Base-by-base conservation (phyloP, 2,888 invertebrate species). In the Petrolisthes cinctipes region DNA sequence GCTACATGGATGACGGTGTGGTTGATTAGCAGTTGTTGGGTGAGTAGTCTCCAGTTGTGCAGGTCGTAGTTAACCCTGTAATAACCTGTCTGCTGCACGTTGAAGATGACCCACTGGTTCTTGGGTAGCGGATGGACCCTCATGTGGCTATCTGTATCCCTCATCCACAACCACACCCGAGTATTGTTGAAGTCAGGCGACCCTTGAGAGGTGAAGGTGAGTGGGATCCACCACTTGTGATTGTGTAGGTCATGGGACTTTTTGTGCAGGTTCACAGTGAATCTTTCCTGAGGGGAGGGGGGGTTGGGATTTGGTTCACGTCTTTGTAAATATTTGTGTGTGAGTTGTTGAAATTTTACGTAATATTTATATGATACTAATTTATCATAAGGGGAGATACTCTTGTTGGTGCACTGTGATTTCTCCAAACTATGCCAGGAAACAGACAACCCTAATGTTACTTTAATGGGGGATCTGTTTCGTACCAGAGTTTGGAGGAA, bases 1-100 rank as follows among this genome's bases (percentile, higher is more conserved):
- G 96, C 95, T 0, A 95, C 94, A 71, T 95, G 95, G 81, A 98
- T 96, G 91, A 95, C 96, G 14, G 94, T 94, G 0, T 94, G 93
- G 0, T 94, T 94, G 78, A 94, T 94, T 91, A 95, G 94, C 0
- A 97, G 93, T 92, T 94, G 96, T 54, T 94, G 93, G 0, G 96
- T 94, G 4, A 97, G 93, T 91, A 96, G 94, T 90, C 95, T 94
- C 97, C 97, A 97, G 92, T 97, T 97, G 66, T 94, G 93, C 9
- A 93, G 92, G 92, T 97, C 97, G 92, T 97, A 97, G 92, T 97
- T 97, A 0, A 97, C 97, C 4, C 92, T 91, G 2, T 93, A 92
- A 90, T 93, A 93, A 11, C 89, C 89, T 5, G 88, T 96, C 93
- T 97, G 96, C 92, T 97, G 96, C 7, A 96, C 96, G 93, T 97